These are phyloP conservation scores for Chiroxiphia lanceolata DNA, from an alignment of 2,797 vertebrate species.

Conservation along the genomic window DNA sequence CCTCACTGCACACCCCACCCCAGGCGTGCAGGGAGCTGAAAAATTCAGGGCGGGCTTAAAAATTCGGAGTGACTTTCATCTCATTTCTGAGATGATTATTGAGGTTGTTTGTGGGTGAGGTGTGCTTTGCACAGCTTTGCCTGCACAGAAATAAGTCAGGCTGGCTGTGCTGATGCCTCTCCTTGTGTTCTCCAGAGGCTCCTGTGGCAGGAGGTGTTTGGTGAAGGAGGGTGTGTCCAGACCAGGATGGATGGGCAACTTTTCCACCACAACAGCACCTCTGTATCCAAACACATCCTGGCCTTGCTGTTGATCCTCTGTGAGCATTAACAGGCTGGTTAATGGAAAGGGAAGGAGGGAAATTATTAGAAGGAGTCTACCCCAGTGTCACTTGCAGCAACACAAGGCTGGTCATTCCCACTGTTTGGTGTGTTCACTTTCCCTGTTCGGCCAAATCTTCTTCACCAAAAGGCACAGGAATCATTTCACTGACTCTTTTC, in stretches of 20 bases:
- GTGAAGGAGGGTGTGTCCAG: not conserved
- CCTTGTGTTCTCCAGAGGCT: not conserved
- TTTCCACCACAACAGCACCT: not conserved
- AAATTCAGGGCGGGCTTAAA: no score
- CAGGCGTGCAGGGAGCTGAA: no score
- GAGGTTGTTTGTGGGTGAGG: not conserved
- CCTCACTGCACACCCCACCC: accelerated
- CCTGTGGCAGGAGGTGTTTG: not conserved
- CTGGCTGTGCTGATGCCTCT: not conserved
- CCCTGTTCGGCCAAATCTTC: not conserved
- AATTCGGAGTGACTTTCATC: not conserved
- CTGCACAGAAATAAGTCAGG: no score
- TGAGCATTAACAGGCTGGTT: accelerated
- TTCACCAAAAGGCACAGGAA: no score
- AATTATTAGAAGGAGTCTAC: not conserved
- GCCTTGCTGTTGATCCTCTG: not conserved
- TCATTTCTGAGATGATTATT: not conserved
- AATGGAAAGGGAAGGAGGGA: not conserved
- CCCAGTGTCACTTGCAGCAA: not conserved
- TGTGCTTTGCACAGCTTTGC: not conserved
- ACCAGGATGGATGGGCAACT: not conserved
- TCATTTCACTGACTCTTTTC: not conserved
- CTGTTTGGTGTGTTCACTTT: not conserved
- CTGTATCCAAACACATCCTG: accelerated
- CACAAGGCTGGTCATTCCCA: accelerated